These are phyloP conservation scores for Orcinus orca DNA, from an alignment of 2,113 vertebrate genomes.

Conservation along the genomic window DNA sequence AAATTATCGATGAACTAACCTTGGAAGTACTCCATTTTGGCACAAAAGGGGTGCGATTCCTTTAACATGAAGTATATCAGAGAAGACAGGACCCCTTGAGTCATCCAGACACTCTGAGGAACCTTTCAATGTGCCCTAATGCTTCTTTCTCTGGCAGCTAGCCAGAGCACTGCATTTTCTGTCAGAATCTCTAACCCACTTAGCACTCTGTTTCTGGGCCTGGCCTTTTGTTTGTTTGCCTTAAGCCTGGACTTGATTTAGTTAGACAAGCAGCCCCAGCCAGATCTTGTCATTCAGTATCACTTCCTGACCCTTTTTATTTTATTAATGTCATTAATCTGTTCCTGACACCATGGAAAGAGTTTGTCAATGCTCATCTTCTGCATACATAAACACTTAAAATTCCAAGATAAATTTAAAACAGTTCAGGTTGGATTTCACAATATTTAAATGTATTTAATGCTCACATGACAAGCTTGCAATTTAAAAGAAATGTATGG, in stretches of 20 bases:
- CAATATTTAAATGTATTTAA: constrained; percentile 39
- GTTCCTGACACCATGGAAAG: constrained; percentile 23
- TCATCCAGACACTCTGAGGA: not conserved
- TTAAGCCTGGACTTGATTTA: constrained; percentile 61
- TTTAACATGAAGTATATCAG: not conserved
- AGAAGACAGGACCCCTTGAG: not conserved
- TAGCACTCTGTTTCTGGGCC: constrained; percentile 58
- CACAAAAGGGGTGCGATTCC: not conserved
- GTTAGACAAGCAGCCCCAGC: constrained; percentile 46
- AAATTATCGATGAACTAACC: not conserved
- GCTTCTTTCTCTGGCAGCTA: not conserved
- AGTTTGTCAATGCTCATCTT: constrained; percentile 15
- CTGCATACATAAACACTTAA: constrained; percentile 7
- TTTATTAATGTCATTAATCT: constrained; percentile 58
- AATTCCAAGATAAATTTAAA: constrained; percentile 41
- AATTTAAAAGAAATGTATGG: not conserved
- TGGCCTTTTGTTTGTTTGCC: constrained; percentile 63
- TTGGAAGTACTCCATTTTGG: not conserved
- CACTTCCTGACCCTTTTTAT: constrained; percentile 40
- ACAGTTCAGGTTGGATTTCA: not conserved
- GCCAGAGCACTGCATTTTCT: constrained; percentile 15
- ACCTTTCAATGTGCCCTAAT: not conserved
- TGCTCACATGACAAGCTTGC: not conserved
- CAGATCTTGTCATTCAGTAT: constrained; percentile 56
- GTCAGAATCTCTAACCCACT: constrained; percentile 57